phyloP scores from a whole-genome alignment of 2,888 invertebrate species.

The Pristionchus fissidentatus region DNA sequence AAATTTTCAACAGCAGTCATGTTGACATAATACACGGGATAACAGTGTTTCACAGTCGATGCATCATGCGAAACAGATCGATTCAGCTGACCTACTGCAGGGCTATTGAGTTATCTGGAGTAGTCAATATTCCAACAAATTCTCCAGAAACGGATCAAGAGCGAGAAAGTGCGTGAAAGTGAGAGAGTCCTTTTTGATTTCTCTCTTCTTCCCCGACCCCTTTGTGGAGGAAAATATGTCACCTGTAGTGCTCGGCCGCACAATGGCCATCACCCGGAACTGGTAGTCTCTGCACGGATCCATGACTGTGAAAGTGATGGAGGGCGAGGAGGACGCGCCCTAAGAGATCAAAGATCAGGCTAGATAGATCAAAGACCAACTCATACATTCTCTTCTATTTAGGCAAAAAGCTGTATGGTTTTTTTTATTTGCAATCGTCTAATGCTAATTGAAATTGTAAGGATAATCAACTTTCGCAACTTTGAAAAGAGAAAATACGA shows the following conservation, averaged over 20 bases:
- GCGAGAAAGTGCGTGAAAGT: not conserved
- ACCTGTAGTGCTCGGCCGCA: slow-evolving; percentile 47
- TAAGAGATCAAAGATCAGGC: slow-evolving; percentile 50
- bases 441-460: no score
- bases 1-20: no score
- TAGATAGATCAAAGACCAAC: not conserved
- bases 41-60: no score
- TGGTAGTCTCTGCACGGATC: slow-evolving; percentile 74
- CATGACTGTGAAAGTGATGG: slow-evolving; percentile 67
- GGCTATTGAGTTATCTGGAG: no score
- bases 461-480: no score
- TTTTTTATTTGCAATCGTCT: no score
- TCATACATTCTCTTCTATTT: no score
- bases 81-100: no score
- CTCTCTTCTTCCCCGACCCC: not conserved
- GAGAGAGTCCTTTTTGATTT: not conserved
- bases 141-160: not conserved
- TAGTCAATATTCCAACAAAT: no score
- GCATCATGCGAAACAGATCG: no score
- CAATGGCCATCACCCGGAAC: slow-evolving; percentile 59
- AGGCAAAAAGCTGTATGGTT: no score
- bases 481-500: not conserved
- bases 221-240: not conserved
- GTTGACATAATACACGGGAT: no score
- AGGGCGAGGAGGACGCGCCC: slow-evolving; percentile 70